Percentiles rank a stretch among this genome's conserved stretches.
These are phyloP conservation scores for Rhagium mordax DNA, from an alignment of 2,888 invertebrate genomes.

Conservation along the genomic window DNA sequence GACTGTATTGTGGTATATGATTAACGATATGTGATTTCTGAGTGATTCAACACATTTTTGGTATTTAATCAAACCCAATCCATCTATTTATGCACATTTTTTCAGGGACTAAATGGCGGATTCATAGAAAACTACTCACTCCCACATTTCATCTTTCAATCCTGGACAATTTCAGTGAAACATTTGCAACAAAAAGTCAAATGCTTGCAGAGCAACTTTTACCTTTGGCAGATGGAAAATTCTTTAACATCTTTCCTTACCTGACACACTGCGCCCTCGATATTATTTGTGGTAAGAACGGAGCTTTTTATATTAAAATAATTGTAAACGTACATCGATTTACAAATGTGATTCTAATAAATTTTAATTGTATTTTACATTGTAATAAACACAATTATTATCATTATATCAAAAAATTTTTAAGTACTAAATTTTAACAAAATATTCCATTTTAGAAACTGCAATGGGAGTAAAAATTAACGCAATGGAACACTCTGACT, in stretches of 20 bases:
- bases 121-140: constrained; percentile 45
- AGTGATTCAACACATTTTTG: too few relatives aligned
- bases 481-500: neutral
- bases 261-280: neutral
- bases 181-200: constrained; percentile 59
- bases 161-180: constrained; percentile 58
- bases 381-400: too few relatives aligned
- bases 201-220: constrained; percentile 51
- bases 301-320: neutral
- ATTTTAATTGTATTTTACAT: too few relatives aligned
- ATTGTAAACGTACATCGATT: too few relatives aligned
- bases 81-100: neutral
- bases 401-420: too few relatives aligned
- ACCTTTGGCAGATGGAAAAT: neutral
- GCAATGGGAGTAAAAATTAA: constrained; percentile 73
- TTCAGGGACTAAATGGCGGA: constrained; percentile 53
- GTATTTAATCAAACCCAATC: too few relatives aligned
- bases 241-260: neutral
- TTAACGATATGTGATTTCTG: too few relatives aligned
- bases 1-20: too few relatives aligned
- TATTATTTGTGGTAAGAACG: neutral
- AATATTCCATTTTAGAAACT: neutral
- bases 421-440: too few relatives aligned
- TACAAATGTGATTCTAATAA: too few relatives aligned
- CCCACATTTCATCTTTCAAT: constrained; percentile 45